Evolutionary conservation across 1,140 invertebrate species (phyloP).

Genomic region (Nephila pilipes): DNA sequence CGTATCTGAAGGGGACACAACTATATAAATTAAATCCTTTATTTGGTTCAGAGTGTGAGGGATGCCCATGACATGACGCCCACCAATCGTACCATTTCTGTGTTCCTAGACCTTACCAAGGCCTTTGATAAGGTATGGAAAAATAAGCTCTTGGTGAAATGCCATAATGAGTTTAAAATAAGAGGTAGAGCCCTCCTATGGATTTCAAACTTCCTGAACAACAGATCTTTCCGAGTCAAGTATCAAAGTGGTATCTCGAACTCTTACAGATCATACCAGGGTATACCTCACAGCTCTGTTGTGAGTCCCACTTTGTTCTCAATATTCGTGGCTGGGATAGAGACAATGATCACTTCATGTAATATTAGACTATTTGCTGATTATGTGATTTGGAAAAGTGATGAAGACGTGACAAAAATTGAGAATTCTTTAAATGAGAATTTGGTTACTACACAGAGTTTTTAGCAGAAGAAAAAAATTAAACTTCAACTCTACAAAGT

Average conservation of each 20-base stretch:
- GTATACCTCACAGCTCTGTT: too few species aligned
- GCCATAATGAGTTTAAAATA: background rate
- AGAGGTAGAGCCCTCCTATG: background rate
- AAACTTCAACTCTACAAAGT: background rate
- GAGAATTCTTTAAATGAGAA: background rate
- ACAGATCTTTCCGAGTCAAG: background rate
- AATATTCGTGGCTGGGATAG: background rate
- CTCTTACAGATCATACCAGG: background rate
- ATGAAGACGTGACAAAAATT: background rate
- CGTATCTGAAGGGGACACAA: background rate
- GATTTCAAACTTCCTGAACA: constrained; percentile 18
- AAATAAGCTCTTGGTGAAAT: constrained; percentile 10
- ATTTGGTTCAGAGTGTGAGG: background rate
- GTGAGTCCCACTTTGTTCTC: background rate
- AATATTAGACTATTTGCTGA: background rate
- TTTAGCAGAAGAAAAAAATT: too few species aligned
- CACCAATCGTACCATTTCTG: background rate
- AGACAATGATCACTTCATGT: background rate
- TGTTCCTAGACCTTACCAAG: constrained; percentile 22
- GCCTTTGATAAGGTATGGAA: constrained; percentile 36
- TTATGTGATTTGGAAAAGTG: background rate
- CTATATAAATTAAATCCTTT: background rate
- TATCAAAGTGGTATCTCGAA: background rate
- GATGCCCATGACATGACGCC: constrained; percentile 43
- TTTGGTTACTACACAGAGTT: background rate